Base-by-base conservation (phyloP, 2,888 invertebrate species). In the Pterobdella sp. region DNA sequence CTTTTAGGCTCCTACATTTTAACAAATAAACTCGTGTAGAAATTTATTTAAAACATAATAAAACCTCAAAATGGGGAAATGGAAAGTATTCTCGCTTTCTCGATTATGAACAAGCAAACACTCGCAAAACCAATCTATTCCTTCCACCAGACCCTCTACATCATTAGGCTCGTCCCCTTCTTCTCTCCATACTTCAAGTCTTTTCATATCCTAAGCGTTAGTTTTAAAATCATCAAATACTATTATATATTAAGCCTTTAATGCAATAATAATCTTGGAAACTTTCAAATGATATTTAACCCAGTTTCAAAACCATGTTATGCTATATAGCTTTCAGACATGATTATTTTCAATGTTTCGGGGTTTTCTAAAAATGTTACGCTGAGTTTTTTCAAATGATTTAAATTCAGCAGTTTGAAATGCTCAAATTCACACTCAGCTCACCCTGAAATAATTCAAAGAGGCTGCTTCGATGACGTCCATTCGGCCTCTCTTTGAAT, bases 61-160 rank as follows among this genome's bases (percentile, higher is more conserved):
- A 85, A 85, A 85, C 22, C 84, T 79, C 73, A 83, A 79, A 1
- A 86, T 79, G 0, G 85, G 85, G 75, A 82, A 82, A 29, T 80
- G 78, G 73, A 76, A 81, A 22, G 75, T 78, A 22, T 78, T 75
- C 66, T 79, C 78, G 0, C 77, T 77, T 29, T 77, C 75, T 22
- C 78, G 71, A 72, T 80, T 80, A 71, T 80, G 79, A 0, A 82
- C 79, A 0, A 77, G 73, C 22, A 83, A 78, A 68, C 76, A 79
- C 67, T 82, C 81, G 32, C 82, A 79, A 73, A 78, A 85, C 85
- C 85, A 85, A 68, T 82, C 81, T 56, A 80, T 80, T 0, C 78
- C 80, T 1, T 73, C 73, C 42, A 83, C 37, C 64, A 60, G n/a
- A 7, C 35, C 64, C 22, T 72, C 64, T 31, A 26, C 56, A 1